Conservation (phyloP, 2,113 vertebrate genomes). For the Piaya cayana region DNA sequence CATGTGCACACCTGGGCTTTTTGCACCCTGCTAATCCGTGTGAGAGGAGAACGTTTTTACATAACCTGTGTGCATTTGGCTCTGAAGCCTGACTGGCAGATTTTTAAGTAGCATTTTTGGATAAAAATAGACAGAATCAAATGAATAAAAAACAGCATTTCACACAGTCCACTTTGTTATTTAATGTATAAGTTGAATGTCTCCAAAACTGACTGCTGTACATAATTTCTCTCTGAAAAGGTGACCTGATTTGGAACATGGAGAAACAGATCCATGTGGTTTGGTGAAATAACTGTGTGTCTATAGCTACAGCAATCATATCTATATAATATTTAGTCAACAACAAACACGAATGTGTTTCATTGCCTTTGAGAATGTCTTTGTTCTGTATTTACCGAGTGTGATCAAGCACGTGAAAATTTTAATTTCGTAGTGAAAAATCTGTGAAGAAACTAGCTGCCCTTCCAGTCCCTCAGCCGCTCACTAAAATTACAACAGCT, state of each 20-base stretch:
- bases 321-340: fast-evolving
- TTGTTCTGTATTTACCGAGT: fast-evolving
- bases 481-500: conserved; percentile 75
- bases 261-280: fast-evolving
- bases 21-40: not conserved
- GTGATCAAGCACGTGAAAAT: not conserved
- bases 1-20: fast-evolving
- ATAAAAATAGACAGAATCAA: not conserved
- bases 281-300: not conserved
- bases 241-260: not conserved
- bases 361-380: fast-evolving
- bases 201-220: not conserved
- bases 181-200: not conserved
- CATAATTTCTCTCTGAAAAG: not conserved
- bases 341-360: fast-evolving
- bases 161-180: not conserved
- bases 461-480: conserved; percentile 75
- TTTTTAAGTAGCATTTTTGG: not conserved
- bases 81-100: not conserved
- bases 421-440: conserved; percentile 79
- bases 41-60: not conserved
- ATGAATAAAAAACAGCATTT: not conserved
- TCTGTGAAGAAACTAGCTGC: conserved; percentile 84
- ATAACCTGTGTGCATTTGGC: not conserved
- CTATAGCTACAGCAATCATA: not conserved